Evolutionary conservation across 2,797 vertebrate genomes (phyloP).

Genomic region (Molothrus ater): DNA sequence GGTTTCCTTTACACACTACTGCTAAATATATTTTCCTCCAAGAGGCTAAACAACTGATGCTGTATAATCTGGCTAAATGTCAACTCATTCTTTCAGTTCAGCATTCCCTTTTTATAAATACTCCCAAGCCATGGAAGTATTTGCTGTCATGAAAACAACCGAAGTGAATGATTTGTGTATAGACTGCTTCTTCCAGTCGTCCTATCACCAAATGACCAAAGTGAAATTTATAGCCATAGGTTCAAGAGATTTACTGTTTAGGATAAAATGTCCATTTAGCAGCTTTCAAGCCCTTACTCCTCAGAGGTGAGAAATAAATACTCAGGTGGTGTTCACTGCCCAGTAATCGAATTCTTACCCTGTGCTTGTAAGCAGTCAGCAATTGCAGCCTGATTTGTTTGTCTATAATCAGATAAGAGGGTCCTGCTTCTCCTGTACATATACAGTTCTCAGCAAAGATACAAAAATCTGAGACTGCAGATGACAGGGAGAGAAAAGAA

Average conservation of each 20-base stretch:
- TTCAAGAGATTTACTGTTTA: neutral
- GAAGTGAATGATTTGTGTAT: neutral
- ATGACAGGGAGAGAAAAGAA: neutral
- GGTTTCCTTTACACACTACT: neutral
- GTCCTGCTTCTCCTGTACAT: neutral
- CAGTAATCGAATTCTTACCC: neutral
- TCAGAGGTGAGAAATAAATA: neutral
- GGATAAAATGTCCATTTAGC: neutral
- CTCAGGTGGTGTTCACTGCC: neutral
- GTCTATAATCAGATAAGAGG: neutral
- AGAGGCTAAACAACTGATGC: neutral
- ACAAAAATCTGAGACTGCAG: neutral
- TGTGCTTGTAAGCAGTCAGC: neutral
- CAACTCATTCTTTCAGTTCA: neutral
- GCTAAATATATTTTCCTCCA: neutral
- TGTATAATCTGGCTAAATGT: neutral
- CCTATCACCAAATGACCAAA: neutral
- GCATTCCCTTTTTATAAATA: neutral
- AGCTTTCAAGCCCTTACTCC: neutral
- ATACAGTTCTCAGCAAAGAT: neutral
- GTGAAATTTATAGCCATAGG: neutral
- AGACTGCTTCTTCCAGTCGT: neutral
- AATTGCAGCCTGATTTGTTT: neutral
- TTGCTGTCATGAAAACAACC: neutral
- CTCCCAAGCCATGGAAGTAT: neutral